phyloP scores from a whole-genome alignment of 2,888 invertebrate genomes.

The Melinopterus prodromus region DNA sequence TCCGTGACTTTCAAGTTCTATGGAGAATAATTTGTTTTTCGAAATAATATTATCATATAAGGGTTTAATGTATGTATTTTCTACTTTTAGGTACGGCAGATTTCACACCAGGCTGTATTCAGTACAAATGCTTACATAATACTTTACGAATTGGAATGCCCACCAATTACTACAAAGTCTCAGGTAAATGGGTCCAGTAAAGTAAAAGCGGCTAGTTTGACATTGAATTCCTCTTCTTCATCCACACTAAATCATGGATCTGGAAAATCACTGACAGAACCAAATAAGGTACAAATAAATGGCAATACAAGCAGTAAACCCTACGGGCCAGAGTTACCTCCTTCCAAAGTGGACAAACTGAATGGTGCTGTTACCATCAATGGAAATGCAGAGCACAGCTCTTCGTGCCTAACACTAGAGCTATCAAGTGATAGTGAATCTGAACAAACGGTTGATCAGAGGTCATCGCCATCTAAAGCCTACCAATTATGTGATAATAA shows the following conservation, averaged over 20 bases:
- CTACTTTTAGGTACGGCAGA: conserved; percentile 67
- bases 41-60: conserved; percentile 28
- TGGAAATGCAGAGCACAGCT: conserved; percentile 37
- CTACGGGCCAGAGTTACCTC: conserved; percentile 58
- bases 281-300: conserved; percentile 41
- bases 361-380: conserved; percentile 43
- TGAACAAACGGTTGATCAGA: conserved; percentile 32
- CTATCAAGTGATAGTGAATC: conserved; percentile 47
- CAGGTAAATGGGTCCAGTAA: conserved; percentile 32
- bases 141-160: conserved; percentile 76
- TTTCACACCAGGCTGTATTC: conserved; percentile 79
- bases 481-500: conserved; percentile 9
- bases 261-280: conserved; percentile 38
- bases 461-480: conserved; percentile 6
- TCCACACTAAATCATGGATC: conserved; percentile 50
- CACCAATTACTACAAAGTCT: conserved; percentile 47
- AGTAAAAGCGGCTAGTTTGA: conserved; percentile 45
- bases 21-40: not conserved
- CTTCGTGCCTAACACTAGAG: conserved; percentile 34
- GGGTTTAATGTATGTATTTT: conserved; percentile 5
- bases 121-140: conserved; percentile 92
- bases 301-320: conserved; percentile 53
- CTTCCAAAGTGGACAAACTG: conserved; percentile 39
- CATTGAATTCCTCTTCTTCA: conserved; percentile 44
- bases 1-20: not conserved